Percentiles rank a stretch among this genome's conserved stretches.
Conservation (phyloP, 2,797 vertebrate genomes). For the Sebastes reedi region DNA sequence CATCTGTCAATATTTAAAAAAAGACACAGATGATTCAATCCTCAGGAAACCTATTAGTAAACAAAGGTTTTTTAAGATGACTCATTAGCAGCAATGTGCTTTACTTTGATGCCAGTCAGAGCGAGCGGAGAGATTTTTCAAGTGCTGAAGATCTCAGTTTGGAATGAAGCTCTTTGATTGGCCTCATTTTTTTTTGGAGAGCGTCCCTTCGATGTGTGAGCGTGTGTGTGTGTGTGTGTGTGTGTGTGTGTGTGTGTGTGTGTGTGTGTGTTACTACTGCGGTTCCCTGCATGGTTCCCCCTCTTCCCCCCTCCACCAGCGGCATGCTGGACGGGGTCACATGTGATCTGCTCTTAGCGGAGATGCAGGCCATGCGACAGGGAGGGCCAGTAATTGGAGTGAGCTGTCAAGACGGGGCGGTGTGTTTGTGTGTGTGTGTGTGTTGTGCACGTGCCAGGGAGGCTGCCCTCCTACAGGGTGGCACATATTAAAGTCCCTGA, state of each 20-base stretch:
- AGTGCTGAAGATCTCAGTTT: conserved; percentile 34
- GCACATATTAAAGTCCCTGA: conserved; percentile 75
- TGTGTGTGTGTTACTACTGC: conserved; percentile 11
- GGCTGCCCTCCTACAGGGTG: conserved; percentile 73
- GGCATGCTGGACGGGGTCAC: conserved; percentile 67
- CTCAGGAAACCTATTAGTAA: conserved; percentile 32
- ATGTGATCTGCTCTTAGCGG: conserved; percentile 68
- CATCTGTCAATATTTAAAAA: conserved; percentile 58
- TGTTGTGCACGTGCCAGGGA: conserved; percentile 64
- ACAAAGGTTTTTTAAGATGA: conserved; percentile 41
- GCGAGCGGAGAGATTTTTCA: conserved; percentile 27
- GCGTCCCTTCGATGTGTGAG: conserved; percentile 26
- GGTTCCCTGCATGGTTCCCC: conserved; percentile 13
- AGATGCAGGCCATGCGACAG: conserved; percentile 72
- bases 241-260: conserved; percentile 31
- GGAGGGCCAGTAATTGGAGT: conserved; percentile 75
- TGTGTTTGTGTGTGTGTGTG: conserved; percentile 39
- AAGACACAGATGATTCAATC: conserved; percentile 40
- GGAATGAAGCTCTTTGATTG: conserved; percentile 52
- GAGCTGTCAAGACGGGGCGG: conserved; percentile 78
- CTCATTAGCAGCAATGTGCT: conserved; percentile 34
- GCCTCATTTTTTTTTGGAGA: conserved; percentile 36
- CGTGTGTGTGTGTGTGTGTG: conserved; percentile 35
- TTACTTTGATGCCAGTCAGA: conserved; percentile 37
- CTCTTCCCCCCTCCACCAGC: conserved; percentile 56